phyloP scores from a whole-genome alignment of 1,140 invertebrate species.

The Papilio machaon region DNA sequence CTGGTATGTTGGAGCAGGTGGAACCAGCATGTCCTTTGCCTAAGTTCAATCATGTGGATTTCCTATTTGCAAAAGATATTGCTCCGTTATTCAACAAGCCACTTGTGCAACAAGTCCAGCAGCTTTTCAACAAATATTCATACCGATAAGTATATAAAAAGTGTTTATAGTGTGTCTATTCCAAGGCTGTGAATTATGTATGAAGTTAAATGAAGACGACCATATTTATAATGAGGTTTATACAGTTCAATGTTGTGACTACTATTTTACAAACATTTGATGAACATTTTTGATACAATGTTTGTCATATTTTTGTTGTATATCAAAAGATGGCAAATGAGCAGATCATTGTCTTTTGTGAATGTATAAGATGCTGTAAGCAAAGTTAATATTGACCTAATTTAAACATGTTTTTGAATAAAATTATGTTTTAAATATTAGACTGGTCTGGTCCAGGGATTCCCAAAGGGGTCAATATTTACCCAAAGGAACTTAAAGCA shows the following conservation, averaged over 20 bases:
- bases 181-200: slow-evolving; percentile 1
- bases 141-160: not conserved
- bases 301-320: too few relatives aligned
- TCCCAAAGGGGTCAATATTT: too few relatives aligned
- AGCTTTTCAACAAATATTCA: slow-evolving; percentile 68
- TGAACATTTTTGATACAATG: too few relatives aligned
- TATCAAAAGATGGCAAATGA: too few relatives aligned
- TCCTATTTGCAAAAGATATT: slow-evolving; percentile 66
- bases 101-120: slow-evolving; percentile 53
- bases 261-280: too few relatives aligned
- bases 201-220: too few relatives aligned
- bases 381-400: not conserved
- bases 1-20: slow-evolving; percentile 57
- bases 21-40: slow-evolving; percentile 58
- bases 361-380: not conserved
- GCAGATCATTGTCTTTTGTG: too few relatives aligned
- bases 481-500: too few relatives aligned
- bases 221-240: not conserved
- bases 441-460: too few relatives aligned
- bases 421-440: too few relatives aligned
- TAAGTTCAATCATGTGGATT: slow-evolving; percentile 74
- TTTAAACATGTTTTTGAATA: not conserved
- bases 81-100: slow-evolving; percentile 62
- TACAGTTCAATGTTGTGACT: too few relatives aligned
- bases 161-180: not conserved